Evolutionary conservation across 2,888 invertebrate genomes (phyloP).

Genomic region (Caprella mutica): DNA sequence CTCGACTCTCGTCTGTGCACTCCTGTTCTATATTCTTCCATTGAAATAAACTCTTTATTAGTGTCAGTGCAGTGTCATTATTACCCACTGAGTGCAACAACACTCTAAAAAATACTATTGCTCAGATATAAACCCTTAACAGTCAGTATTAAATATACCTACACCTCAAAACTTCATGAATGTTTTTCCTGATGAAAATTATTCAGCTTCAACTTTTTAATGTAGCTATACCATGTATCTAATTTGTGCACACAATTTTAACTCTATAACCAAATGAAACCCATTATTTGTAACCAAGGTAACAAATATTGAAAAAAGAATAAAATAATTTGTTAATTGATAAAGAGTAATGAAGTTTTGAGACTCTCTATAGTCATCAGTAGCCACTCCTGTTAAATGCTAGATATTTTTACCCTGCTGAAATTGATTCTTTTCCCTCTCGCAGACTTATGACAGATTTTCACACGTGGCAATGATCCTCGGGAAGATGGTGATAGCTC

Average conservation of each 20-base stretch:
- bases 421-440: not conserved
- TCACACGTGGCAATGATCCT: slow-evolving; percentile 99
- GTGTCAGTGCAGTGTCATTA: too few relatives aligned
- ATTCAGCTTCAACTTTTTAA: too few relatives aligned
- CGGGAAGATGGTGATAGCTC: slow-evolving; percentile 95
- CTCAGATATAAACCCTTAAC: too few relatives aligned
- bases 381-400: not conserved
- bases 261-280: too few relatives aligned
- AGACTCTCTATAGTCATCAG: not conserved
- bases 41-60: too few relatives aligned
- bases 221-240: too few relatives aligned
- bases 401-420: not conserved
- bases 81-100: too few relatives aligned
- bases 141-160: not conserved
- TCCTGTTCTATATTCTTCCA: too few relatives aligned
- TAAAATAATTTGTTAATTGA: not conserved
- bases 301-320: not conserved
- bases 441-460: slow-evolving; percentile 91
- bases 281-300: not conserved
- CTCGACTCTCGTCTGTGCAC: too few relatives aligned
- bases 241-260: too few relatives aligned
- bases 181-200: not conserved
- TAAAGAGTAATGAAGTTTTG: not conserved
- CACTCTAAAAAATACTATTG: too few relatives aligned
- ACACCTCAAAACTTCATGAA: not conserved